These are phyloP conservation scores for Bombus soroeensis DNA, from an alignment of 1,140 invertebrate species.

Conservation along the genomic window DNA sequence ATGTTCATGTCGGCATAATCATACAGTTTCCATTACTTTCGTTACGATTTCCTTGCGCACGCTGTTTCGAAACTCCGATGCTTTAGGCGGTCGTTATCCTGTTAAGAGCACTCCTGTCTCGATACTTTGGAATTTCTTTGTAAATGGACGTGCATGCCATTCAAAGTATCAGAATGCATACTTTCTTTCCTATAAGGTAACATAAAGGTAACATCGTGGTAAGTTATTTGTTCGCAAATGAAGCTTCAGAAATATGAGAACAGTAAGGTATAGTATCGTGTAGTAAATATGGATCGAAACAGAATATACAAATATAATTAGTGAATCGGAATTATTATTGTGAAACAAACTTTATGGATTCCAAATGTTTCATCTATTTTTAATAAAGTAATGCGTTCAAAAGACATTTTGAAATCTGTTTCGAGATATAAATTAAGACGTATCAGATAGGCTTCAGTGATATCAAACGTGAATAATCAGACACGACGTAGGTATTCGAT, in stretches of 20 bases:
- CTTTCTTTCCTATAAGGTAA: neutral
- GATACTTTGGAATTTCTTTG: conserved; percentile 5
- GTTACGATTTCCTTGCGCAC: conserved; percentile 46
- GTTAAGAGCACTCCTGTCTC: neutral
- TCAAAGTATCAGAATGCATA: neutral
- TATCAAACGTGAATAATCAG: neutral
- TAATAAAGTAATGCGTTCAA: too few relatives aligned
- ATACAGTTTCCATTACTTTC: conserved; percentile 58
- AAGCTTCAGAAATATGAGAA: neutral
- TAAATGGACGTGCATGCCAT: neutral
- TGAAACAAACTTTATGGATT: too few relatives aligned
- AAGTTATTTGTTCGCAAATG: neutral
- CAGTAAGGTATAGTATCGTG: neutral
- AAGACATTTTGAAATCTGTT: neutral
- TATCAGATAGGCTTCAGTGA: neutral
- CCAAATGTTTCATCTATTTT: too few relatives aligned
- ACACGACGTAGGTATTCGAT: neutral
- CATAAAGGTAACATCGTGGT: too few relatives aligned
- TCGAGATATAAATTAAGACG: neutral
- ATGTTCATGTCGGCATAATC: conserved; percentile 48
- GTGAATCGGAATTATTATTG: too few relatives aligned
- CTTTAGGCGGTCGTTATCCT: conserved; percentile 10
- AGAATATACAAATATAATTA: too few relatives aligned
- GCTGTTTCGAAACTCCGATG: conserved; percentile 18
- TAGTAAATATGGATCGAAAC: neutral